Base-by-base conservation (phyloP, 2,888 invertebrate species). In the Pyralis farinalis region DNA sequence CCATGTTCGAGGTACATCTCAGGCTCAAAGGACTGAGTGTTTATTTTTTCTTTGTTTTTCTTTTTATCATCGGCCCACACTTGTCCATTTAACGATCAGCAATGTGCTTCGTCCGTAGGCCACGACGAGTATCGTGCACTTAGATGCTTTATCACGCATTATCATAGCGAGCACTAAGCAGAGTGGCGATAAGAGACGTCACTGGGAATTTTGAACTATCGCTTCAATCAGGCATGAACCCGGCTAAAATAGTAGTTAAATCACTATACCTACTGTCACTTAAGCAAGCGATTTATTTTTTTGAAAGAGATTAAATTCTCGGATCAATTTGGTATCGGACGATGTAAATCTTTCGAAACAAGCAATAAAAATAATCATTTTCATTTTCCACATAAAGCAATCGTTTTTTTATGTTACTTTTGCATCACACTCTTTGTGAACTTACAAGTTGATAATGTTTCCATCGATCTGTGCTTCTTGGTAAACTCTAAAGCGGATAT, bases 1-100 rank as follows among this genome's bases (percentile, higher is more conserved):
- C 94, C 97, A 97, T 94, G 94, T 96, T 91, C 94, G 97, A 96
- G 97, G 97, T 96, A 91, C 90, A 85, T 81, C 80, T 84, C 84
- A 79, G 79, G 73, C 79, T 77, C 76, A 76, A 71, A 75, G 70
- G 72, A 76, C 80, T 80, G 83, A 82, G 85, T 76, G 79, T 60
- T 82, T 83, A 68, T 75, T 74, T 69, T 70, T 66, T 63, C 68
- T 75, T 73, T 63, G 49, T 54, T 63, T 71, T 67, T 71, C 67
- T 63, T 64, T 63, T 63, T 63, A 69, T 83, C 80, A 84, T 85
- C 79, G 85, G 78, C 80, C 80, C 81, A 77, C 75, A 75, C 78
- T 67, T 60, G 60, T 62, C 67, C 79, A 80, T 83, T 63, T 69
- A 67, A 65, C 62, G 62, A 72, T 70, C 74, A 73, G 80, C 75